Evolutionary conservation across 2,797 vertebrate species (phyloP).

Genomic region (Mastacembelus armatus): DNA sequence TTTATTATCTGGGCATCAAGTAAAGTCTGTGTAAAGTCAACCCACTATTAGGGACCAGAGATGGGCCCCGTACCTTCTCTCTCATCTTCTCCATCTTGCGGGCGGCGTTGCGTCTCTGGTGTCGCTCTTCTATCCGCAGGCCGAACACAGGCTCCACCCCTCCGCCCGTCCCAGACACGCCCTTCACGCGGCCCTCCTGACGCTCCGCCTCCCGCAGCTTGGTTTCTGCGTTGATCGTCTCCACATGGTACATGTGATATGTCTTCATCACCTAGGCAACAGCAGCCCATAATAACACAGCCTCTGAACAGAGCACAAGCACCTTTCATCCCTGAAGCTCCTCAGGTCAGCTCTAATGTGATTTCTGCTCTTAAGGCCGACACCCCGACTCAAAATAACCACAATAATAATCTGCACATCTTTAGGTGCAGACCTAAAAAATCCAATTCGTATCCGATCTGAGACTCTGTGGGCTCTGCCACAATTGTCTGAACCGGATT

Average conservation of each 20-base stretch:
- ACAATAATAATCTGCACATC: neutral
- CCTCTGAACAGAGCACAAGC: neutral
- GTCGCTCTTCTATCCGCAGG: conserved; percentile 94
- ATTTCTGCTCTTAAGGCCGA: conserved; percentile 42
- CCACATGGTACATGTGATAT: conserved; percentile 97
- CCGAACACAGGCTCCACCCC: conserved; percentile 93
- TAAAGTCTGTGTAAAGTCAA: too few relatives aligned
- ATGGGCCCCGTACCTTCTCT: conserved; percentile 88
- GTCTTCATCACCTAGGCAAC: conserved; percentile 96
- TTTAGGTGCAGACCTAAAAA: too few relatives aligned
- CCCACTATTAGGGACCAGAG: too few relatives aligned
- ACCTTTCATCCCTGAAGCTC: conserved; percentile 26
- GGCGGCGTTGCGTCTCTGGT: conserved; percentile 96
- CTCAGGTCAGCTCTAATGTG: conserved; percentile 20
- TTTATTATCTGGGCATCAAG: too few relatives aligned
- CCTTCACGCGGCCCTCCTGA: conserved; percentile 92
- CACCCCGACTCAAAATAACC: conserved; percentile 2
- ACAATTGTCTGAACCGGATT: too few relatives aligned
- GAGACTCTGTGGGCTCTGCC: too few relatives aligned
- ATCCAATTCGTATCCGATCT: too few relatives aligned
- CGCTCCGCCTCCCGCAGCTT: conserved; percentile 98
- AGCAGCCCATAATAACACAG: conserved; percentile 2
- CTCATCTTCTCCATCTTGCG: conserved; percentile 99
- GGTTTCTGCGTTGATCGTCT: conserved; percentile 94
- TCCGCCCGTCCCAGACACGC: conserved; percentile 78